A percentile compares a stretch with the other conserved stretches of the same genome.
Evolutionary conservation across 1,140 invertebrate genomes (phyloP).

Genomic region (Lepidurus arcticus): DNA sequence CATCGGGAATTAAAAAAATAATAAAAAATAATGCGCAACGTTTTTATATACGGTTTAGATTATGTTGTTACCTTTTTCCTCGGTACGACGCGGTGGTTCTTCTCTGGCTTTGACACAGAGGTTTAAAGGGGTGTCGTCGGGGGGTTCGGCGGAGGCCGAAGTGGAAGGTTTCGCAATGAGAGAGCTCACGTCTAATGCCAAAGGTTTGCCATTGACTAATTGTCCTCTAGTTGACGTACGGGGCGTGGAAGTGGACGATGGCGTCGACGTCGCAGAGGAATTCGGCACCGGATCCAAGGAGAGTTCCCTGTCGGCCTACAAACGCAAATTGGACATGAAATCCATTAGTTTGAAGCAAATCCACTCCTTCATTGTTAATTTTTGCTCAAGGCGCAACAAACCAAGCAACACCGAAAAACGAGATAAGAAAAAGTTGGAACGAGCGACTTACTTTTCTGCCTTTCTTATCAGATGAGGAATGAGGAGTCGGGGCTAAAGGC

Average conservation of each 20-base stretch:
- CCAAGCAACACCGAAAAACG: background rate
- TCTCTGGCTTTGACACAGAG: constrained; percentile 32
- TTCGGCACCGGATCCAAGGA: background rate
- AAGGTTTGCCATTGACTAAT: constrained; percentile 32
- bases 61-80: background rate
- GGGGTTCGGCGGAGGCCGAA: background rate
- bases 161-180: constrained; percentile 32
- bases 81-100: background rate
- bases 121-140: constrained; percentile 32
- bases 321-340: background rate
- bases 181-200: constrained; percentile 32
- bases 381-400: background rate
- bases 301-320: background rate
- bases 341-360: background rate
- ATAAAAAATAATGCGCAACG: background rate
- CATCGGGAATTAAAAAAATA: background rate
- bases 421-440: background rate
- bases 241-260: constrained; percentile 25
- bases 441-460: constrained; percentile 25
- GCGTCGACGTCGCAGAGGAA: background rate
- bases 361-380: background rate
- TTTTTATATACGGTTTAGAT: background rate
- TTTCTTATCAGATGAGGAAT: constrained; percentile 6
- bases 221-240: constrained; percentile 22
- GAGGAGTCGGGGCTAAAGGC: constrained; percentile 26